These are phyloP conservation scores for Eutrigla gurnardus DNA, from an alignment of 2,797 vertebrate species.

Conservation along the genomic window DNA sequence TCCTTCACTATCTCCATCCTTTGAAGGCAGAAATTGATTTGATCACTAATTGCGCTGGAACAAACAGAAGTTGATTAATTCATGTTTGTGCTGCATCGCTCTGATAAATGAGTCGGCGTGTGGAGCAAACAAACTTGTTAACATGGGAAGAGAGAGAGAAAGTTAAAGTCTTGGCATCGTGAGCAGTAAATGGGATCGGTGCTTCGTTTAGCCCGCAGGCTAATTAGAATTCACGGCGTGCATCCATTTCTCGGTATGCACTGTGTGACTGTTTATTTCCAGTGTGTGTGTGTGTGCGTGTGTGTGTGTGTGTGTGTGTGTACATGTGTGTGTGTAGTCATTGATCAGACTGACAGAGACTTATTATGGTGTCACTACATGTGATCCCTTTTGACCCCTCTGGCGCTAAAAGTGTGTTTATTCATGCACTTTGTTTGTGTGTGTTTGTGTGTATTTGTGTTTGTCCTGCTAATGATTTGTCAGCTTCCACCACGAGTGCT, in stretches of 20 bases:
- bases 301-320: slow-evolving; percentile 44
- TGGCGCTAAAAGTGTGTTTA: slow-evolving; percentile 49
- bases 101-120: slow-evolving; percentile 59
- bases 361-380: slow-evolving; percentile 73
- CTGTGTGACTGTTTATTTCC: slow-evolving; percentile 33
- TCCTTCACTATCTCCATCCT: slow-evolving; percentile 2
- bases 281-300: slow-evolving; percentile 32
- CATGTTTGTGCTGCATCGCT: slow-evolving; percentile 49
- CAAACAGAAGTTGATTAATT: slow-evolving; percentile 77
- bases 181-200: slow-evolving; percentile 61
- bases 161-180: slow-evolving; percentile 48
- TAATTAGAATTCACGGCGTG: slow-evolving; percentile 67
- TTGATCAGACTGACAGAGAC: slow-evolving; percentile 80
- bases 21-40: slow-evolving; percentile 61
- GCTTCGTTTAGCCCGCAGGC: slow-evolving; percentile 53
- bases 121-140: slow-evolving; percentile 60
- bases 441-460: slow-evolving; percentile 26
- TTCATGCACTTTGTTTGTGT: slow-evolving; percentile 11
- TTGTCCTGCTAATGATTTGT: slow-evolving; percentile 74
- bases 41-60: slow-evolving; percentile 70
- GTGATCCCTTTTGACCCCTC: slow-evolving; percentile 66
- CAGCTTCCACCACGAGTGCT: slow-evolving; percentile 65
- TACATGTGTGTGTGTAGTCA: slow-evolving; percentile 60
- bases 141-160: slow-evolving; percentile 10
- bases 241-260: slow-evolving; percentile 59